A percentile compares a stretch with the other conserved stretches of the same genome.
These are phyloP conservation scores for Hippocampus mohnikei DNA, from an alignment of 2,113 vertebrate species.

Conservation along the genomic window DNA sequence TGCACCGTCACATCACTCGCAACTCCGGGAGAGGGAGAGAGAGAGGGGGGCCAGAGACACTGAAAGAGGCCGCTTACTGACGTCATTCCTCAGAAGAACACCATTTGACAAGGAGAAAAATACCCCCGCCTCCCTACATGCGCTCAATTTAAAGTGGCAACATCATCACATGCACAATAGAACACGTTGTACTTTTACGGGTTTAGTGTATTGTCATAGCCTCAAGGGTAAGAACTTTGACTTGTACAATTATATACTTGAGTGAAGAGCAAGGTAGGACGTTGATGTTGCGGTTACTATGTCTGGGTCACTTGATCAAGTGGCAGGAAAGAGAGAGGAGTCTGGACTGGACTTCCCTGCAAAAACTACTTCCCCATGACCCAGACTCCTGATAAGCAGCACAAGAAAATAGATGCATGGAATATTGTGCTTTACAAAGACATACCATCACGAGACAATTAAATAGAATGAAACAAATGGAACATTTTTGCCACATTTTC, in stretches of 20 bases:
- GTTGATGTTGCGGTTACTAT: neutral
- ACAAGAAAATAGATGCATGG: too few species aligned
- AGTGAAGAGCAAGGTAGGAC: too few species aligned
- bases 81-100: constrained; percentile 57
- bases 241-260: too few species aligned
- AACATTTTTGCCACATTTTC: too few species aligned
- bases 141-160: neutral
- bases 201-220: neutral
- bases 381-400: too few species aligned
- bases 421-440: too few species aligned
- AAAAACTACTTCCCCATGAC: too few species aligned
- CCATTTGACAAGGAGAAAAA: constrained; percentile 29
- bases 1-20: constrained; percentile 59
- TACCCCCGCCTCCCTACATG: neutral
- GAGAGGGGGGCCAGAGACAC: constrained; percentile 5
- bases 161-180: neutral
- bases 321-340: too few species aligned
- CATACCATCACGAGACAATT: too few species aligned
- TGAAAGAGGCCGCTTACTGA: constrained; percentile 30
- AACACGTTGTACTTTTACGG: neutral
- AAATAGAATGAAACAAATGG: too few species aligned
- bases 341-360: too few species aligned
- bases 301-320: neutral
- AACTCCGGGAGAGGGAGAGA: neutral
- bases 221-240: too few species aligned